Evolutionary conservation across 1,140 invertebrate species (phyloP), one percentile per base, ranked within the genome.

Genomic region (Leguminivora glycinivorella): DNA sequence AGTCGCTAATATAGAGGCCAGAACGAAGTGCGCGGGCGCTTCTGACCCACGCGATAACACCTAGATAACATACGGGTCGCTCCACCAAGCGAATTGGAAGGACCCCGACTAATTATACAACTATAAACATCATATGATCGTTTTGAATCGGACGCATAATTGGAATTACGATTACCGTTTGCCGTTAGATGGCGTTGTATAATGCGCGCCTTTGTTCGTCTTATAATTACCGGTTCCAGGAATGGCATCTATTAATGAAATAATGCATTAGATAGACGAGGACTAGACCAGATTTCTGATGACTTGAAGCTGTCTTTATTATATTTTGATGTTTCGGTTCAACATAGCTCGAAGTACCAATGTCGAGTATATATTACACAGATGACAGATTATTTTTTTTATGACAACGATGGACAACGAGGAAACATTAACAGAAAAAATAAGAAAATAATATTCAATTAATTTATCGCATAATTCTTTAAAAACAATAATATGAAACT

Each of bases 1-100:
- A 52, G 47, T n/a, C 7, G 19, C n/a, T 52, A 52, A 22, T 22
- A 76, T 82, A 81, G 79, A 83, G 79, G 71, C 47, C 19, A 52
- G 58, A 72, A 68, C 72, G 71, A 72, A 79, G 74, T 76, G 77
- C 75, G 72, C 77, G 71, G 70, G 67, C 71, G 75, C 76, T 76
- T 76, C 74, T 85, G 83, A 85, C 80, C 82, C 75, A 19, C 72
- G 81, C 26, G 58, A 63, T 63, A 63, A 63, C 58, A 63, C 25
- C 58, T 38, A 56, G 76, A 78, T 77, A 75, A 73, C 67, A 71
- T 38, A 29, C 24, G 60, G 31, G 52, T 72, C 47, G 60, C 29
- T 66, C 63, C 56, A 17, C 67, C 56, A 75, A 76, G 75, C 80
- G 80, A 52, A 52, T 52, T 52, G 47, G 47, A 52, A 52, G 47